Base-by-base conservation (phyloP, 2,888 invertebrate genomes). In the Epiblema foenella region DNA sequence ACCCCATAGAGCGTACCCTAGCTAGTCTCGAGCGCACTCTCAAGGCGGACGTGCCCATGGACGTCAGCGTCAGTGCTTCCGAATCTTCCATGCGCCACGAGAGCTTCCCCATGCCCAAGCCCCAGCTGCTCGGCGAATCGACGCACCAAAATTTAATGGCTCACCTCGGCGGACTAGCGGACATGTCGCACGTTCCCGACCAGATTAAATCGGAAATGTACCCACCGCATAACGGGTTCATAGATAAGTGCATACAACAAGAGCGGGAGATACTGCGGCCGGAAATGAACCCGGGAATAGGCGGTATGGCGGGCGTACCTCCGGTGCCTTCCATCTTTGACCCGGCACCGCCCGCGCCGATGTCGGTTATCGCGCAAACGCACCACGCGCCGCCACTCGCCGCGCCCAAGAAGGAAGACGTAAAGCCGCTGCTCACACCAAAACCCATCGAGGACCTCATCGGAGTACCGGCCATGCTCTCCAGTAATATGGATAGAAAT, bases 1-100 rank as follows among this genome's bases (percentile, higher is more conserved):
- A 96, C 86, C 96, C 96, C 20, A 93, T 96, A 78, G 96, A 96
- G 87, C 95, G 96, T 77, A 95, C 96, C 67, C 90, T 96, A 79
- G 96, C 96, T 60, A 96, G 95, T 78, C 89, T 96, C 77, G 96
- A 96, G 87, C 94, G 95, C 63, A 94, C 94, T 75, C 89, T 94
- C 54, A 95, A 94, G 78, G 94, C 90, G 66, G 94, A 94, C 66
- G 91, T 93, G 73, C 95, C 95, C 69, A 94, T 94, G 81, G 93
- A 94, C 74, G 91, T 93, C 42, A 93, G 89, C 75, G 90, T 93
- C 62, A 91, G 94, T 69, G 93, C 90, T 59, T 93, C 94, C 65
- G 85, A 91, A 72, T 84, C 91, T 60, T 89, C 94, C 51, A 85
- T 93, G 82, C 93, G 93, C 73, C 92, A 94, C 39, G 94, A 91